Evolutionary conservation across 2,888 invertebrate species (phyloP), one percentile per base, ranked within the genome.

Genomic region (Scaptomyza parva): DNA sequence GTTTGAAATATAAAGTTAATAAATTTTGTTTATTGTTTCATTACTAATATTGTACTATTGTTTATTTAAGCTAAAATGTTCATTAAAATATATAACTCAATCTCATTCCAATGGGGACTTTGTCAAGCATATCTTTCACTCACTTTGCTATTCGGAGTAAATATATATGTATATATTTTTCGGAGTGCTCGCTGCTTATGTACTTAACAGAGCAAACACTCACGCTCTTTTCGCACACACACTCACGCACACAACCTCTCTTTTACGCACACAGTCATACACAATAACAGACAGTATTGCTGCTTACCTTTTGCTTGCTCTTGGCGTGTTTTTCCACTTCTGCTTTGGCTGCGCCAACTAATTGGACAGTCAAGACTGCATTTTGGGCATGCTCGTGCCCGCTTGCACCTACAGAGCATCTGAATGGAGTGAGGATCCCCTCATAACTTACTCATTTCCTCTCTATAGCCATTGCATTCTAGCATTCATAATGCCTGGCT

Each of bases 331-430:
- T 8, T 37, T 37, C 6, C 9, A 9, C 28, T 35, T 55, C 57
- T 64, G 59, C 65, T 40, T 54, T 51, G 53, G 55, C 66, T 61
- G 69, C 76, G 67, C 70, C 70, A 81, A 81, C 75, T 72, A 81
- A 84, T 83, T 79, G 70, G 78, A 80, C 70, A 83, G 53, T 52
- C 60, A 33, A 47, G 66, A 44, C 52, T 66, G 65, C 73, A 75
- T 71, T 70, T 69, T 70, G 60, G 75, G 62, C 66, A 63, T 76
- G 58, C 59, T 52, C 70, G 59, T 65, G 60, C 70, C 70, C 71
- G 66, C 70, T 78, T 74, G 65, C 78, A 70, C 73, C 54, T 52
- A 65, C 37, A 24, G 37, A 37, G 43, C 47, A 52, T 44, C 12
- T 24, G 41, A 35, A 28, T 48, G 48, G 7, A 50, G 22, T n/a